These are phyloP conservation scores for Mercenaria mercenaria DNA, from an alignment of 1,140 invertebrate species.

Conservation along the genomic window DNA sequence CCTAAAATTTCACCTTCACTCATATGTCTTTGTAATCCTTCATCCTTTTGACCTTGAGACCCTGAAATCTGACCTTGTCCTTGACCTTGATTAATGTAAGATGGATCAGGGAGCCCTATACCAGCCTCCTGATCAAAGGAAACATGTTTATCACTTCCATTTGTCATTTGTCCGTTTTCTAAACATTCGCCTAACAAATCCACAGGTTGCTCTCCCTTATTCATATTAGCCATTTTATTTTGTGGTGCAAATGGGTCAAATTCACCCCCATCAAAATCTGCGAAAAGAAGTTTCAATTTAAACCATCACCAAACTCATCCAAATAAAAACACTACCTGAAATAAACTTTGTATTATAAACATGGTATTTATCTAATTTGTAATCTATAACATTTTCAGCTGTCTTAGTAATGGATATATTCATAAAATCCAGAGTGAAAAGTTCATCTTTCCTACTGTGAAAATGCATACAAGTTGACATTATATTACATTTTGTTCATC, in stretches of 20 bases:
- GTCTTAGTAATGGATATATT: not conserved
- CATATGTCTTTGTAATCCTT: conserved; percentile 20
- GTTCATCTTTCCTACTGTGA: not conserved
- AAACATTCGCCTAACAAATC: conserved; percentile 32
- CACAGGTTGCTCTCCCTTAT: conserved; percentile 20
- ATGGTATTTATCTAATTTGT: not conserved
- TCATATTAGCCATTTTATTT: not conserved
- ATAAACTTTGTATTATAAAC: not conserved
- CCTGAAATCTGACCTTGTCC: not conserved
- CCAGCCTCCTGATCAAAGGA: conserved; percentile 48
- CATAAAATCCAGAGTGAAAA: not conserved
- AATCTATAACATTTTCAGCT: not conserved
- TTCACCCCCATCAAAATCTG: conserved; percentile 64
- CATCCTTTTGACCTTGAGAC: not conserved
- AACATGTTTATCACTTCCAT: conserved; percentile 51
- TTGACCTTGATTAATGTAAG: conserved; percentile 18
- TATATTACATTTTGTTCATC: conserved; percentile 5
- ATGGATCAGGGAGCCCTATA: conserved; percentile 31
- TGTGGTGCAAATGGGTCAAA: conserved; percentile 47
- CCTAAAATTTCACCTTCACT: conserved; percentile 61
- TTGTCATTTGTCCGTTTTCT: conserved; percentile 21
- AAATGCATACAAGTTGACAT: not conserved
- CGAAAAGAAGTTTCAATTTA: conserved; percentile 28
- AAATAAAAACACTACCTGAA: not conserved
- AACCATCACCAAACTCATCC: conserved; percentile 35